phyloP scores from a whole-genome alignment of 2,888 invertebrate species.

The Eupeodes latifasciatus region DNA sequence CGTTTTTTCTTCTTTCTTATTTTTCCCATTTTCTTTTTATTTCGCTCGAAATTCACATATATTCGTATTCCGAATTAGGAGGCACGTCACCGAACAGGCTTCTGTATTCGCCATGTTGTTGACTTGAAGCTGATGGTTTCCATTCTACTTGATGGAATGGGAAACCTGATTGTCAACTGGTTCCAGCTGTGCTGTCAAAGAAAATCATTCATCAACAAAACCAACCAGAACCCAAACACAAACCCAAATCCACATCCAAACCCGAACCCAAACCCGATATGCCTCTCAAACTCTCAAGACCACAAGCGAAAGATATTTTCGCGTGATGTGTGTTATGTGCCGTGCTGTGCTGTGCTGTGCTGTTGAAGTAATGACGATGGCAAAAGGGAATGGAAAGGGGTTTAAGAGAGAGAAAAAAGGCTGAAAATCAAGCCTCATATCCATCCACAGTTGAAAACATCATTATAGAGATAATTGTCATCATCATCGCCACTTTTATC shows the following conservation, averaged over 20 bases:
- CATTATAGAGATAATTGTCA: slow-evolving; percentile 58
- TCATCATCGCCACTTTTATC: slow-evolving; percentile 52
- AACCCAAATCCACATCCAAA: too few species aligned
- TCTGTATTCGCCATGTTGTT: slow-evolving; percentile 15
- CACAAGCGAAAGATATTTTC: slow-evolving; percentile 61
- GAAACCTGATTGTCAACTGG: slow-evolving; percentile 65
- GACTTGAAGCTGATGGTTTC: slow-evolving; percentile 23
- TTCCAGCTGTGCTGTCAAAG: slow-evolving; percentile 55
- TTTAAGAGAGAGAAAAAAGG: neutral
- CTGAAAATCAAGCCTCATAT: neutral
- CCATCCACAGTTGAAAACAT: slow-evolving; percentile 36
- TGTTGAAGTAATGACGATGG: neutral
- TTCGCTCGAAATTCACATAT: slow-evolving; percentile 34
- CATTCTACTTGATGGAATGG: slow-evolving; percentile 42
- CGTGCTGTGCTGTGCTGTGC: neutral
- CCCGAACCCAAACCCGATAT: slow-evolving; percentile 12
- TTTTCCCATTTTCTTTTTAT: neutral
- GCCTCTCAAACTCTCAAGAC: slow-evolving; percentile 34
- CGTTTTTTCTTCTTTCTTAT: neutral
- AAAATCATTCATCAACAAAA: slow-evolving; percentile 26
- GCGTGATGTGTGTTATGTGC: neutral
- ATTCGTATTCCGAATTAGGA: slow-evolving; percentile 63
- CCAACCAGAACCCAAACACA: too few species aligned
- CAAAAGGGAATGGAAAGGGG: neutral
- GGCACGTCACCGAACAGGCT: slow-evolving; percentile 32